Conservation (phyloP, 2,113 vertebrate species). For the Macroglossus sobrinus region DNA sequence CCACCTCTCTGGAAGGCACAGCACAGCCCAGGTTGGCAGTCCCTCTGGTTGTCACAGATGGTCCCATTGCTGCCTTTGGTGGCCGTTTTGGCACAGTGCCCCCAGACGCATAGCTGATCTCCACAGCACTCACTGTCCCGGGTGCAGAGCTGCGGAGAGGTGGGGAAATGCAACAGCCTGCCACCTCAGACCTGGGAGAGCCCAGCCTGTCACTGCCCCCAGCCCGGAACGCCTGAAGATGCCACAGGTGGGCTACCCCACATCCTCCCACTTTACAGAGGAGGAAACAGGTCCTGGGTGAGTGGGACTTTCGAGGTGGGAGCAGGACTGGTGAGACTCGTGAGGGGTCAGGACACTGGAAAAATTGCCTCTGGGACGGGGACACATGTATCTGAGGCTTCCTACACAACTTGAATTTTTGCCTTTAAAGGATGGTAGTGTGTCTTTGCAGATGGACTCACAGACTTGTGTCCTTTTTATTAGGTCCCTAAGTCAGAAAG, state of each 20-base stretch:
- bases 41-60: conserved; percentile 90
- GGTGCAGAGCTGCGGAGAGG: conserved; percentile 83
- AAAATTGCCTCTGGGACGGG: not conserved
- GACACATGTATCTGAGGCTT: not conserved
- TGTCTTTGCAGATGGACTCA: not conserved
- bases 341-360: not conserved
- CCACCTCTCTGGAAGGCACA: conserved; percentile 93
- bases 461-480: not conserved
- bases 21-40: conserved; percentile 90
- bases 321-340: not conserved
- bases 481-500: not conserved
- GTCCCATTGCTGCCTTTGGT: conserved; percentile 89
- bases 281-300: too few species aligned
- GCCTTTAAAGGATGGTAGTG: not conserved
- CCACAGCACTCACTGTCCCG: conserved; percentile 91
- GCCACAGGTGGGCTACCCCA: accelerated
- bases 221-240: not conserved
- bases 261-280: not conserved
- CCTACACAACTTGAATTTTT: not conserved
- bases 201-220: too few species aligned
- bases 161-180: accelerated
- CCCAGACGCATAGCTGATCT: conserved; percentile 92
- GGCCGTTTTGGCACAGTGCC: conserved; percentile 84
- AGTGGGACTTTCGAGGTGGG: not conserved
- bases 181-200: not conserved